These are phyloP conservation scores for Drosophila lini DNA, from an alignment of 1,140 invertebrate species.

Conservation along the genomic window DNA sequence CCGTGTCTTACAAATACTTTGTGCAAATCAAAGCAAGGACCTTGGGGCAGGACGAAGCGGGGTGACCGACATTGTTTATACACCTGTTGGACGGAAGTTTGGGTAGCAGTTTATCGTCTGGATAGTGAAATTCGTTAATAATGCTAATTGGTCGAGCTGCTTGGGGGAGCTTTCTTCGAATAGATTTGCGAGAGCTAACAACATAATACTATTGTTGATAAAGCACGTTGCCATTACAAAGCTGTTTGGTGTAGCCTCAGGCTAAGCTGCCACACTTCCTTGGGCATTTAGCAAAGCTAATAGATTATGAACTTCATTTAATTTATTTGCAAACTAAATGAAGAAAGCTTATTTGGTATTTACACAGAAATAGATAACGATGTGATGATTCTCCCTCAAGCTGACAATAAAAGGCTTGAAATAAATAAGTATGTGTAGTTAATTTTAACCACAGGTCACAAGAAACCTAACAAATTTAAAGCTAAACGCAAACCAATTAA, in stretches of 20 bases:
- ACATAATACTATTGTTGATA: conserved; percentile 10
- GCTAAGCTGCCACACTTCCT: neutral
- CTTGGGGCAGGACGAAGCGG: conserved; percentile 6
- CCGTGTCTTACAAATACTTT: conserved; percentile 74
- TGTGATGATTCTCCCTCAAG: neutral
- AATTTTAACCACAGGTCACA: neutral
- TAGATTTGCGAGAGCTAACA: conserved; percentile 35
- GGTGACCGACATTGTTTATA: conserved; percentile 32
- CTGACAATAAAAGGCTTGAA: too few relatives aligned
- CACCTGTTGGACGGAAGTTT: conserved; percentile 13
- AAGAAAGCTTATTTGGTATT: neutral
- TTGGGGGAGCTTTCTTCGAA: conserved; percentile 13
- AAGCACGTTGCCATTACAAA: neutral
- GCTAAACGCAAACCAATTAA: conserved; percentile 7
- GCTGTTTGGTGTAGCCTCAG: neutral
- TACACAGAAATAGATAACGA: neutral
- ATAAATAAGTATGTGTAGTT: neutral
- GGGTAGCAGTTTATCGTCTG: conserved; percentile 3
- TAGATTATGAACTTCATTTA: neutral
- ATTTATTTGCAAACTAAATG: neutral
- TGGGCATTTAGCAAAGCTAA: neutral
- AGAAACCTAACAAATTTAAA: conserved; percentile 9
- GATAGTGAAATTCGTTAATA: conserved; percentile 51
- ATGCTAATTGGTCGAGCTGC: conserved; percentile 59
- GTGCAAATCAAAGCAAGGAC: conserved; percentile 69